Base-by-base conservation (phyloP, 92 coral and sea anemone species). In the Pocillopora grandis region DNA sequence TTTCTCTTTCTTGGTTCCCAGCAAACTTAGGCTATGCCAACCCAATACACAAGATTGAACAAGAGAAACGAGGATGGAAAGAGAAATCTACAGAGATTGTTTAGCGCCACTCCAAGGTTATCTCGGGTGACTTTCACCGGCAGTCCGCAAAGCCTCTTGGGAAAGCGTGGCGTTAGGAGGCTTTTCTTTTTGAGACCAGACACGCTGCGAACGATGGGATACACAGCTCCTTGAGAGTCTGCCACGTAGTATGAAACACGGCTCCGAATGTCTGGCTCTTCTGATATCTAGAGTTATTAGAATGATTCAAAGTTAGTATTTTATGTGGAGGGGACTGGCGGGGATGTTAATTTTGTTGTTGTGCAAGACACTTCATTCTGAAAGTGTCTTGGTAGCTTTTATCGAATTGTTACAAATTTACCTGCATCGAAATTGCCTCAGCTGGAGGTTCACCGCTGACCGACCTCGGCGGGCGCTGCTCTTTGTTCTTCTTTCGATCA, bases 221-320 rank as follows among this genome's bases (percentile, higher is more conserved):
- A 94, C 59, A 94, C 98, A 1, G 98, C 94, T 58, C 98, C 98
- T 27, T 94, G 93, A 15, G 93, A 89, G 78, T 94, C 98, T 12
- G 98, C 95, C 49, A 94, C 88, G 66, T 88, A 94, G 75, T 94
- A 92, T 2, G 98, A 89, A 62, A 92, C 90, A 84, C 89, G 97
- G 80, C 87, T 90, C 14, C 90, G 82, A 11, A 64, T 87, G 23
- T 89, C 97, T 5, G 85, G 83, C 33, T 94, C 98, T 18, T 87
- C 92, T 4, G 89, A 82, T 33, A 80, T 48, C 92, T 89, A 35
- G 62, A 63, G 23, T 10, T 42, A 42, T 23, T 36, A 13, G 9
- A n/a, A 69, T 21, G 61, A 12, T 27, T n/a, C 9, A 21, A 20
- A 10, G 42, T 23, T 36, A 61, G 23, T 35, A 35, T 19, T 66